Percentiles rank a stretch among this genome's conserved stretches.
Conservation (phyloP, 2,797 vertebrate species). For the Lepus oiostolus region DNA sequence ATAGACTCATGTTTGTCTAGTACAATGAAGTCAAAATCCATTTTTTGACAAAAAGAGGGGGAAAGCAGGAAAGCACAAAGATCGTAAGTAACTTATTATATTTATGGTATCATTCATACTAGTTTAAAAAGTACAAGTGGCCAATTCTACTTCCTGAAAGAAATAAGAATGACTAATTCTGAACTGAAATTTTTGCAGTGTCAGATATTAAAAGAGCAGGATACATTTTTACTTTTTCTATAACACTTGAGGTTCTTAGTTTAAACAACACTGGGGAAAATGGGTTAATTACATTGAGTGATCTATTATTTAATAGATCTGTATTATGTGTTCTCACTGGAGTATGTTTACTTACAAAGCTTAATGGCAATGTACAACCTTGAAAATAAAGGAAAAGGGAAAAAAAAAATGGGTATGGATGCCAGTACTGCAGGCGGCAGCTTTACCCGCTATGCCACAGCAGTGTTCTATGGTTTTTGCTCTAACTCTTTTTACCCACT, state of each 20-base stretch:
- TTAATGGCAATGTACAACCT: not conserved
- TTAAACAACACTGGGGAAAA: constrained; percentile 23
- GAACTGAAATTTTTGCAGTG: not conserved
- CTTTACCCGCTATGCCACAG: too few relatives aligned
- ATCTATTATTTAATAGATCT: not conserved
- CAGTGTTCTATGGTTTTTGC: not conserved
- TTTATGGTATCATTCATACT: not conserved
- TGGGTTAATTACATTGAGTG: not conserved
- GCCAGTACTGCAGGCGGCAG: too few relatives aligned
- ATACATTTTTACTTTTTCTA: constrained; percentile 12
- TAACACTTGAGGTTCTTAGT: not conserved
- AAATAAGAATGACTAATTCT: constrained; percentile 25
- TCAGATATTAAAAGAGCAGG: constrained; percentile 4
- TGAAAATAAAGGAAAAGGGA: constrained; percentile 26
- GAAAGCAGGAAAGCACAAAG: not conserved
- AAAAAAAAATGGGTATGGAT: too few relatives aligned
- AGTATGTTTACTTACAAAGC: constrained; percentile 22
- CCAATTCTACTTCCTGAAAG: constrained; percentile 1
- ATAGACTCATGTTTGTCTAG: constrained; percentile 27
- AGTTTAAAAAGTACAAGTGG: constrained; percentile 44
- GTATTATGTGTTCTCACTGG: not conserved
- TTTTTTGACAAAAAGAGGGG: constrained; percentile 38
- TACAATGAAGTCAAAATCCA: constrained; percentile 51
- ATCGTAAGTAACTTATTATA: not conserved
- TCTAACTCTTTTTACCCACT: not conserved